Percentiles rank a stretch among this genome's conserved stretches.
These are phyloP conservation scores for Drosophila suboccidentalis DNA, from an alignment of 2,888 invertebrate species.

Conservation along the genomic window DNA sequence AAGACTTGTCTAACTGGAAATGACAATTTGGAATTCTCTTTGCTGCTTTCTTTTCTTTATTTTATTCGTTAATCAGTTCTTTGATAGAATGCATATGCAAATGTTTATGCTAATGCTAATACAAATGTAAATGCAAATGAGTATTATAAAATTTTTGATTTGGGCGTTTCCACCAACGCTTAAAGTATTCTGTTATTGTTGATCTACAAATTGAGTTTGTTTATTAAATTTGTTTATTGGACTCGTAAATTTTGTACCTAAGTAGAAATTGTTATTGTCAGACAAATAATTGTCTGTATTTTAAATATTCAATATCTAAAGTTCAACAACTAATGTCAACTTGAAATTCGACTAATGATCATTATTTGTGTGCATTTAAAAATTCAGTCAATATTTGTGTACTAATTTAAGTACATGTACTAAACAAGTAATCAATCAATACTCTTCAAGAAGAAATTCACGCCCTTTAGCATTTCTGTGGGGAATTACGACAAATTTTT, in stretches of 20 bases:
- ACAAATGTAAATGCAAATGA: constrained; percentile 8
- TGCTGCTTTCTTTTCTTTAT: constrained; percentile 50
- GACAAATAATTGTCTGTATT: background rate
- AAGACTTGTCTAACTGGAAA: constrained; percentile 61
- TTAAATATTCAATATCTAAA: constrained; percentile 2
- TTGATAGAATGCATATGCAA: constrained; percentile 44
- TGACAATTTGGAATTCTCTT: constrained; percentile 28
- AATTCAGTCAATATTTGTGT: background rate
- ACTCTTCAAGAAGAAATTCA: background rate
- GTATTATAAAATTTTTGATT: background rate
- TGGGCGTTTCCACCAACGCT: background rate
- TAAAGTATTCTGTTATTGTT: background rate
- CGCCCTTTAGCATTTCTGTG: background rate
- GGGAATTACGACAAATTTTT: constrained; percentile 16
- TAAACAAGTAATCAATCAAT: constrained; percentile 26
- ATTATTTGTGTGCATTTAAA: too few relatives aligned
- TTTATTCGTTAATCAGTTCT: constrained; percentile 49
- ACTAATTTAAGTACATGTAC: background rate
- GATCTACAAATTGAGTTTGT: constrained; percentile 5
- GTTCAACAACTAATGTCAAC: background rate
- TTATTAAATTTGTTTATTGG: constrained; percentile 8
- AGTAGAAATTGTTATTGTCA: constrained; percentile 2
- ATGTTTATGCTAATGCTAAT: constrained; percentile 33
- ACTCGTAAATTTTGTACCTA: background rate
- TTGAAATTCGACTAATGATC: constrained; percentile 14